phyloP scores from a whole-genome alignment of 2,888 invertebrate genomes.

The Cataglyphis altisquamis region DNA sequence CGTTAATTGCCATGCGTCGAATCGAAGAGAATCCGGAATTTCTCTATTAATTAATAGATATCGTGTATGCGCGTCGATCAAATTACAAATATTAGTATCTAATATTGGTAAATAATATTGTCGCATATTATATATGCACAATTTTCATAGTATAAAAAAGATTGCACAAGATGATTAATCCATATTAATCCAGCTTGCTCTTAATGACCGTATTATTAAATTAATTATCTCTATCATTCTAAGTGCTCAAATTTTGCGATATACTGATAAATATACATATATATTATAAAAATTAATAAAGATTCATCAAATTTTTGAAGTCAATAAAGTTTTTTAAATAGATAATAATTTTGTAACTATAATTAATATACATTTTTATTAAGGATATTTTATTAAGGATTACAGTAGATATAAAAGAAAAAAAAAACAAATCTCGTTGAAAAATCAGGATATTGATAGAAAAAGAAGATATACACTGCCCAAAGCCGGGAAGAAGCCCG shows the following conservation, averaged over 20 bases:
- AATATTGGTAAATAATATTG: constrained; percentile 25
- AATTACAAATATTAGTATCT: constrained; percentile 27
- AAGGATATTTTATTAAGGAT: constrained; percentile 25
- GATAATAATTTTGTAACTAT: not conserved
- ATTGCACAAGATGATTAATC: not conserved
- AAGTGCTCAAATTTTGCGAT: not conserved
- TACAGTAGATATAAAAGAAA: not conserved
- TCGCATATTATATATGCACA: not conserved
- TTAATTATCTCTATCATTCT: not conserved
- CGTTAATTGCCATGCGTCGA: constrained; percentile 63
- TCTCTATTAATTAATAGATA: constrained; percentile 61
- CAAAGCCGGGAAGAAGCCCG: constrained; percentile 16
- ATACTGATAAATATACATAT: not conserved
- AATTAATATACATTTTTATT: constrained; percentile 1
- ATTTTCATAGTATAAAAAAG: constrained; percentile 12
- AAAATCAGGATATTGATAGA: constrained; percentile 26
- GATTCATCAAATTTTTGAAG: not conserved
- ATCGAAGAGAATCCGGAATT: constrained; percentile 59
- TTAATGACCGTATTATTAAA: not conserved
- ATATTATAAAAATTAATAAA: not conserved
- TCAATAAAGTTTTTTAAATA: not conserved
- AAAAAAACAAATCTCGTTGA: not conserved
- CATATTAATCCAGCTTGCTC: not conserved
- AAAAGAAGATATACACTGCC: constrained; percentile 30
- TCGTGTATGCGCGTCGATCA: constrained; percentile 12